Conservation (phyloP, 2,797 vertebrate genomes). For the Eulemur albifrons region DNA sequence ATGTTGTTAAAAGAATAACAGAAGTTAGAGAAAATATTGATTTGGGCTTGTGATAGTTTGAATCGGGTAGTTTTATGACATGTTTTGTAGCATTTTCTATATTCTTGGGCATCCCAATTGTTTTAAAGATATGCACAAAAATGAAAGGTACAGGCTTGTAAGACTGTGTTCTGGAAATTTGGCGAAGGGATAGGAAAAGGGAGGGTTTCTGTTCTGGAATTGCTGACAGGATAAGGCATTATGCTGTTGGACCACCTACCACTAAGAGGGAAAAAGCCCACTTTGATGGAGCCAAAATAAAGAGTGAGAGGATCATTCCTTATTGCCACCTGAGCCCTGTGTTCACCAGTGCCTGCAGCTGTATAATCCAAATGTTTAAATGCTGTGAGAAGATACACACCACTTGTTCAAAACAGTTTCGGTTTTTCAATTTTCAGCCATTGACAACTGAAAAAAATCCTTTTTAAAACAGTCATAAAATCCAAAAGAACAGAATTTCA, state of each 20-base stretch:
- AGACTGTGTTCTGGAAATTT: neutral
- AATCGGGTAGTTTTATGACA: neutral
- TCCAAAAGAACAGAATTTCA: neutral
- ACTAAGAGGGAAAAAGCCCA: neutral
- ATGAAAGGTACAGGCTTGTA: neutral
- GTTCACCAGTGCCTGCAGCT: neutral
- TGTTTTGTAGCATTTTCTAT: neutral
- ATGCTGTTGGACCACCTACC: neutral
- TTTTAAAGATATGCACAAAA: neutral
- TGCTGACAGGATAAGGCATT: neutral
- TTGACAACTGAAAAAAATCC: neutral
- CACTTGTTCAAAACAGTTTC: neutral
- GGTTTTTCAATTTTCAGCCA: neutral
- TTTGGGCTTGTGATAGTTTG: neutral
- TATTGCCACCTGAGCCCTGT: neutral
- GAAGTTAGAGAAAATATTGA: neutral
- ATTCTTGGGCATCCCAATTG: neutral
- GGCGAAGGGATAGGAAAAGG: neutral
- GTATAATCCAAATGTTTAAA: neutral
- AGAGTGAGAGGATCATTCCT: neutral
- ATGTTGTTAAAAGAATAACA: neutral
- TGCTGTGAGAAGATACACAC: neutral
- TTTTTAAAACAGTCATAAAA: neutral
- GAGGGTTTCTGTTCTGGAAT: neutral
- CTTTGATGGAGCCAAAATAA: neutral